Evolutionary conservation across 2,113 vertebrate species (phyloP).

Genomic region (Passer montanus): DNA sequence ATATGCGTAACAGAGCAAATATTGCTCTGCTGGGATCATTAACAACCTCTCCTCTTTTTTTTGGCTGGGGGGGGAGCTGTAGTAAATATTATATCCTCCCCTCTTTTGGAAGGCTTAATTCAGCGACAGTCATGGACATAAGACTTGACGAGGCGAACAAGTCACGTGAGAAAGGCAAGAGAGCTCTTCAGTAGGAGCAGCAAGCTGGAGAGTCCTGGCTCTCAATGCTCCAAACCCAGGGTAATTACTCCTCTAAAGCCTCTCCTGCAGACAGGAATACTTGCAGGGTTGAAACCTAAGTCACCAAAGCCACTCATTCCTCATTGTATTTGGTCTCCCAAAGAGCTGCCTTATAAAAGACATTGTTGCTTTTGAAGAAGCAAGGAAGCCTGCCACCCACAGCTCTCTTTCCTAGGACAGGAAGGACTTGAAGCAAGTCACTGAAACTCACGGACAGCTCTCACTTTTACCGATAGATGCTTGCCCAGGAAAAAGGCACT

Average conservation of each 20-base stretch:
- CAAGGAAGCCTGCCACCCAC: neutral
- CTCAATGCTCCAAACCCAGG: neutral
- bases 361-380: neutral
- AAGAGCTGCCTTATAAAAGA: neutral
- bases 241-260: neutral
- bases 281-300: neutral
- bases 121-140: accelerated
- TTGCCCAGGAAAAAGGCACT: neutral
- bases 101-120: neutral
- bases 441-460: neutral
- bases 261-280: neutral
- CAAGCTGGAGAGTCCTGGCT: neutral
- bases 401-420: neutral
- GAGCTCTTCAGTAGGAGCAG: neutral
- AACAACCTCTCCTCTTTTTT: neutral
- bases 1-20: slow-evolving; percentile 40
- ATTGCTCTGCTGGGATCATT: neutral
- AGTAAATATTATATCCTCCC: neutral
- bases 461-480: accelerated
- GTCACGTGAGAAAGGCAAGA: neutral
- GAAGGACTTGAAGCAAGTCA: neutral
- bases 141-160: neutral
- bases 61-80: too few species aligned
- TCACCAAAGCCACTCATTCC: neutral
- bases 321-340: neutral